Conservation (phyloP, 2,888 invertebrate genomes). For the Drosophila anceps region DNA sequence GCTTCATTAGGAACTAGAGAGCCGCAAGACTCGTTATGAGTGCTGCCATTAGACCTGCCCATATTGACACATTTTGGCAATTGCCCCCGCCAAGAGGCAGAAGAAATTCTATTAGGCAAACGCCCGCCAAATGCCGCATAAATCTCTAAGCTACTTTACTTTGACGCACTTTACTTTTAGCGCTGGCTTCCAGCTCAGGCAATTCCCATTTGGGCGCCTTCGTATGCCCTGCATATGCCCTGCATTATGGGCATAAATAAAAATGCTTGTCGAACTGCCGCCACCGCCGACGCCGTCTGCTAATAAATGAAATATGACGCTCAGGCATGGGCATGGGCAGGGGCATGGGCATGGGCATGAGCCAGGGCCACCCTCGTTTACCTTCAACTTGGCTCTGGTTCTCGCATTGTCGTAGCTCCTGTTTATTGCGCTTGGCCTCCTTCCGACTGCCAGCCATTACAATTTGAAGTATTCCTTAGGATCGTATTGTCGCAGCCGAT, state of each 20-base stretch:
- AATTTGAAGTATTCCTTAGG: conserved; percentile 67
- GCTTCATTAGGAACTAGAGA: conserved; percentile 37
- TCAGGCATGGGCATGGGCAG: conserved; percentile 3
- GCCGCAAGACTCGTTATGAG: conserved; percentile 20
- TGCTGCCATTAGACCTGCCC: conserved; percentile 42
- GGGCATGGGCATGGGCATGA: not conserved
- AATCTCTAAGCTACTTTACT: conserved; percentile 79
- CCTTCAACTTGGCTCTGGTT: conserved; percentile 17
- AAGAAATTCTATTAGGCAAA: conserved; percentile 65
- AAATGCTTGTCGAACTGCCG: conserved; percentile 66
- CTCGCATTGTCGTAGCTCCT: conserved; percentile 72
- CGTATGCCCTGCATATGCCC: conserved; percentile 79
- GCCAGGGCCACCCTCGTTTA: conserved; percentile 41
- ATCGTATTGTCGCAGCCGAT: conserved; percentile 14
- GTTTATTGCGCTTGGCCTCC: conserved; percentile 69
- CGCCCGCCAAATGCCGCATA: conserved; percentile 64
- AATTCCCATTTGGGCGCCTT: conserved; percentile 47
- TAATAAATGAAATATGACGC: conserved; percentile 83
- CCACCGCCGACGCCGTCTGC: conserved; percentile 49
- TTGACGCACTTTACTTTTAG: conserved; percentile 55
- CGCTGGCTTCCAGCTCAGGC: conserved; percentile 25
- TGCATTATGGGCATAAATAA: conserved; percentile 83
- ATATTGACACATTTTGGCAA: conserved; percentile 57
- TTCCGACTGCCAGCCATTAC: conserved; percentile 60
- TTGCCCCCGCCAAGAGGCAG: not conserved